Evolutionary conservation across 2,888 invertebrate genomes (phyloP), one percentile per base, ranked within the genome.

Genomic region (Parthenolecanium corni): DNA sequence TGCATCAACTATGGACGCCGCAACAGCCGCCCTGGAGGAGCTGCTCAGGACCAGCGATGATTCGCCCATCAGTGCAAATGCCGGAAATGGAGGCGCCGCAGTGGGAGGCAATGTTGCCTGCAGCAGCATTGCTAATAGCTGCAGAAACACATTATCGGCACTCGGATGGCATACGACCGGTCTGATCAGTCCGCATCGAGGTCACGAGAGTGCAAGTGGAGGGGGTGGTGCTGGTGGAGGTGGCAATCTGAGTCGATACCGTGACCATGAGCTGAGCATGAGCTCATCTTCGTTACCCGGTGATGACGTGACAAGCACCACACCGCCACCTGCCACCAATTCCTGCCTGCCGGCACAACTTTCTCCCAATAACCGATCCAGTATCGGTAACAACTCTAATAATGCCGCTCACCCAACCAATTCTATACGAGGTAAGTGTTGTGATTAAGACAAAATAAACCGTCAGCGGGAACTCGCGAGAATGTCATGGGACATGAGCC

Each of bases 401-500:
- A 49, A 49, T 40, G 61, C 61, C 51, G 61, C 49, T 49, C 61
- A 61, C 51, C 61, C 61, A 47, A 61, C 61, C 49, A 61, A 61
- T 51, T 61, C 61, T 25, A 61, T 61, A 25, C 47, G 61, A 61
- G 61, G 61, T 61, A 61, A 61, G 61, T 57, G 21, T 11, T 31
- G 31, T 31, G 31, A 31, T 6, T 6, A 31, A 31, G 5, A 9
- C 4, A 31, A 31, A 31, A 31, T 31, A n/a, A n/a, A n/a, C n/a
- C n/a, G n/a, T n/a, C n/a, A n/a, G n/a, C n/a, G n/a, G n/a, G n/a
- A n/a, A n/a, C n/a, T n/a, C n/a, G n/a, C n/a, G n/a, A n/a, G n/a
- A n/a, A n/a, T n/a, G n/a, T n/a, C n/a, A n/a, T n/a, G n/a, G n/a
- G n/a, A n/a, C n/a, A n/a, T n/a, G n/a, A n/a, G n/a, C n/a, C n/a